Evolutionary conservation across 2,797 vertebrate species (phyloP).

Genomic region (Emys orbicularis): DNA sequence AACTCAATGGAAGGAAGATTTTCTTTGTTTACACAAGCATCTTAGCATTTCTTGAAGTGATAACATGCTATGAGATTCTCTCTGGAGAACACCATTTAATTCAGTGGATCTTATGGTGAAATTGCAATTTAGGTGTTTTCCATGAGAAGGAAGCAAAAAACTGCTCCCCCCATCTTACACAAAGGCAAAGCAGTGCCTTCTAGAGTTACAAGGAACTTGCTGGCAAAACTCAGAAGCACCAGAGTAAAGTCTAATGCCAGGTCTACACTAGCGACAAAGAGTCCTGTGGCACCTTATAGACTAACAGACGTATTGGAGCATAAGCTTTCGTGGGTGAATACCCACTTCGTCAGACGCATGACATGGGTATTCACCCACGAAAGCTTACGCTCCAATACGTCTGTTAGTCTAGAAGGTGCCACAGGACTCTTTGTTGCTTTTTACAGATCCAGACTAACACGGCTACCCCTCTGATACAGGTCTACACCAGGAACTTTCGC

Average conservation of each 20-base stretch:
- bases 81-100: not conserved
- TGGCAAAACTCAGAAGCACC: not conserved
- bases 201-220: not conserved
- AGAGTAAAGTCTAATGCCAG: not conserved
- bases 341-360: no score
- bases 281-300: no score
- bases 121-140: not conserved
- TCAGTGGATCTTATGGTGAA: not conserved
- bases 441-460: no score
- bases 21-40: slow-evolving; percentile 7
- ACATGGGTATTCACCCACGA: no score
- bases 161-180: not conserved
- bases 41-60: slow-evolving; percentile 2
- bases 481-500: not conserved
- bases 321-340: no score
- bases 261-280: not conserved
- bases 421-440: no score
- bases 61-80: not conserved
- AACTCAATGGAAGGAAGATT: not conserved
- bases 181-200: not conserved
- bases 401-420: no score
- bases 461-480: no score
- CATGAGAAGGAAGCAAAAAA: not conserved
- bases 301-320: no score
- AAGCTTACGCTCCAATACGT: no score